Evolutionary conservation across 2,113 vertebrate genomes (phyloP).

Genomic region (Sula dactylatra): DNA sequence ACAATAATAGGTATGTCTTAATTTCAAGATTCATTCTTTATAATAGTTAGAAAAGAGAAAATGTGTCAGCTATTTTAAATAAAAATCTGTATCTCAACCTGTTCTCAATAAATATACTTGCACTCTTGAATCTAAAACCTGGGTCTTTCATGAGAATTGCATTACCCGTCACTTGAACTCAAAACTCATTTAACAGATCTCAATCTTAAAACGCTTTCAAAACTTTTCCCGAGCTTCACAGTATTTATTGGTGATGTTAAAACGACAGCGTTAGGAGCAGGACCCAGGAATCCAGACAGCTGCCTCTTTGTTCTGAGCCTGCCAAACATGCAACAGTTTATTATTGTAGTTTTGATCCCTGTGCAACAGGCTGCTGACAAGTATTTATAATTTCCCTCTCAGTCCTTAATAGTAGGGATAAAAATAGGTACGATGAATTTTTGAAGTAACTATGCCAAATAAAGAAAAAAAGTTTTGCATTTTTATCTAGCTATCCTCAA

Average conservation of each 20-base stretch:
- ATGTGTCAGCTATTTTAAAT: not conserved
- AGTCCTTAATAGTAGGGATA: not conserved
- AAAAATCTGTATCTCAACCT: not conserved
- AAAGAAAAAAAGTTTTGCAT: not conserved
- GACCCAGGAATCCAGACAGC: not conserved
- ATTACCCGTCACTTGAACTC: not conserved
- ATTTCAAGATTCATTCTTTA: not conserved
- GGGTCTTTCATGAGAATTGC: not conserved
- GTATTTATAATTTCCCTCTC: not conserved
- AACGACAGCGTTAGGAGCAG: rapidly evolving
- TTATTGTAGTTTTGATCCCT: not conserved
- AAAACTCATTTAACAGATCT: not conserved
- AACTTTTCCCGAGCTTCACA: not conserved
- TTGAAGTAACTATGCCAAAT: not conserved
- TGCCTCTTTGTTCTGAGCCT: not conserved
- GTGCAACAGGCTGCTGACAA: not conserved
- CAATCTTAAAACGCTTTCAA: not conserved
- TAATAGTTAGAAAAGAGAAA: not conserved
- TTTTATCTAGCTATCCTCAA: not conserved
- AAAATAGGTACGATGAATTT: not conserved
- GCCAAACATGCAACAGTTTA: not conserved
- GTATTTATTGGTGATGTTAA: not conserved
- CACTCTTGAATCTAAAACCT: not conserved
- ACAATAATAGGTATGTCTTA: not conserved
- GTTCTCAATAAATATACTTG: not conserved